Percentiles rank a stretch among this genome's conserved stretches.
Conservation (phyloP, 2,113 vertebrate species). For the Oceanites oceanicus region DNA sequence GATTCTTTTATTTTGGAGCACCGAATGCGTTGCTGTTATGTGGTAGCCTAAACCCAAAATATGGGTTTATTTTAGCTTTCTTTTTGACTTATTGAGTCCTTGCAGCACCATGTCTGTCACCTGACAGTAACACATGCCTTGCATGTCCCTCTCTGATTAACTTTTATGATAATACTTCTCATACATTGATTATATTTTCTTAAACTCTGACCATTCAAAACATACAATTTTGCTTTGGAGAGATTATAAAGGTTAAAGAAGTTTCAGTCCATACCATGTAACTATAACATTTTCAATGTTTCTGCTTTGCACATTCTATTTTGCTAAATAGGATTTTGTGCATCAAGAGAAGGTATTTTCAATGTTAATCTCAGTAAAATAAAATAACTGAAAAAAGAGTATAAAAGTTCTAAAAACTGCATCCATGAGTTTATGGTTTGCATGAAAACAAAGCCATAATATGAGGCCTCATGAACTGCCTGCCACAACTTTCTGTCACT, state of each 20-base stretch:
- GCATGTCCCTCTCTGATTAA: neutral
- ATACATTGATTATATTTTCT: neutral
- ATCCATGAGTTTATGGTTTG: neutral
- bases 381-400: neutral
- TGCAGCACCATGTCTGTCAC: neutral
- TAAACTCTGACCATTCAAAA: neutral
- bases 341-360: neutral
- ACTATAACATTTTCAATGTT: neutral
- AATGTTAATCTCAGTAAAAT: neutral
- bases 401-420: neutral
- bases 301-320: neutral
- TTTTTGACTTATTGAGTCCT: neutral
- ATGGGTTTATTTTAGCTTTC: neutral
- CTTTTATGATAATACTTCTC: neutral
- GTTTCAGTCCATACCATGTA: neutral
- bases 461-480: neutral
- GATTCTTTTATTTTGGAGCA: neutral
- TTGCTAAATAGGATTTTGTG: neutral
- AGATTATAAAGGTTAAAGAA: neutral
- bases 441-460: neutral
- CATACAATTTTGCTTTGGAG: neutral
- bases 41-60: neutral
- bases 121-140: neutral
- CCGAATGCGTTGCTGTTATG: rapidly evolving
- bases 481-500: neutral